phyloP scores from a whole-genome alignment of 2,797 vertebrate genomes.

The Coranthus polyacanthus region DNA sequence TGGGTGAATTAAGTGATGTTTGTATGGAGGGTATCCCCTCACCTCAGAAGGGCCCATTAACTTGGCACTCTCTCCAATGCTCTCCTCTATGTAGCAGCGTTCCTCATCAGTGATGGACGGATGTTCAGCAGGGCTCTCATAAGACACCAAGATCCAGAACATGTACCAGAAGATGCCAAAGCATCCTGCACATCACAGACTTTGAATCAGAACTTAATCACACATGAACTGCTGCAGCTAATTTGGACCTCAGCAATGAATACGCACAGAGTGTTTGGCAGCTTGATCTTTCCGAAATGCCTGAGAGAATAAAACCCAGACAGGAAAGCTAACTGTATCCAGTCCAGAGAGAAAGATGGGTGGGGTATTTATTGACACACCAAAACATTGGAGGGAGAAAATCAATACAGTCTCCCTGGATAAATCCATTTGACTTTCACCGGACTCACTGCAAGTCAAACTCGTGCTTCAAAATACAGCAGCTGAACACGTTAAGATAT shows the following conservation, averaged over 20 bases:
- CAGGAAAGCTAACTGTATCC: slow-evolving; percentile 60
- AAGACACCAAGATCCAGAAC: slow-evolving; percentile 97
- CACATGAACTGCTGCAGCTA: background rate
- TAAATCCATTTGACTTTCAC: slow-evolving; percentile 81
- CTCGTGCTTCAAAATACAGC: slow-evolving; percentile 32
- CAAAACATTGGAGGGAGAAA: slow-evolving; percentile 67
- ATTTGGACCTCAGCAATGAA: slow-evolving; percentile 20
- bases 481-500: background rate
- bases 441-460: slow-evolving; percentile 49
- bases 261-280: slow-evolving; percentile 24
- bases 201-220: slow-evolving; percentile 10
- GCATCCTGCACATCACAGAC: slow-evolving; percentile 83
- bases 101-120: slow-evolving; percentile 96
- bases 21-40: slow-evolving; percentile 54
- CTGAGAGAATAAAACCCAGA: slow-evolving; percentile 62
- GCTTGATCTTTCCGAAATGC: slow-evolving; percentile 55
- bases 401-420: slow-evolving; percentile 78
- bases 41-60: slow-evolving; percentile 93
- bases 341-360: slow-evolving; percentile 47
- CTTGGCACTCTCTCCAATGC: slow-evolving; percentile 95
- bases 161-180: slow-evolving; percentile 97
- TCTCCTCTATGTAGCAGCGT: slow-evolving; percentile 97
- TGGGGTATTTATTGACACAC: slow-evolving; percentile 67
- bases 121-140: slow-evolving; percentile 95
- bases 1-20: background rate